Evolutionary conservation across 1,140 invertebrate species (phyloP).

Genomic region (Eciton burchellii): DNA sequence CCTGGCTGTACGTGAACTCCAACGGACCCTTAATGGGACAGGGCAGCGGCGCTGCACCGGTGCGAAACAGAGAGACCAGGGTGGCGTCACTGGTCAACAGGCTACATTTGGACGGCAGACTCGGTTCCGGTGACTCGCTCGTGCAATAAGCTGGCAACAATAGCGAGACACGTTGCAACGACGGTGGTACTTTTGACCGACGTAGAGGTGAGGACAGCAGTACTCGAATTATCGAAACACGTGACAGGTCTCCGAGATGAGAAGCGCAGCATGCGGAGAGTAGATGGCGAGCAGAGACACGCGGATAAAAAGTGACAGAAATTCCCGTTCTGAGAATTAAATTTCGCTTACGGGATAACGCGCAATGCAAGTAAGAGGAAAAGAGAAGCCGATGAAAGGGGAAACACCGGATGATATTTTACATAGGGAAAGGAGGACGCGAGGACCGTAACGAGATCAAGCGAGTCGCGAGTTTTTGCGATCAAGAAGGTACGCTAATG

Average conservation of each 20-base stretch:
- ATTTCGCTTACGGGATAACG: background rate
- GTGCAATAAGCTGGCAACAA: slow-evolving; percentile 82
- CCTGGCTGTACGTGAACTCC: slow-evolving; percentile 89
- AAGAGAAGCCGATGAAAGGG: background rate
- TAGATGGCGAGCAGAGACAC: background rate
- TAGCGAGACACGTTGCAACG: slow-evolving; percentile 13
- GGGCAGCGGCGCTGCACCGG: slow-evolving; percentile 85
- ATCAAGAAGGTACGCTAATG: slow-evolving; percentile 1
- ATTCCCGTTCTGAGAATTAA: slow-evolving; percentile 7
- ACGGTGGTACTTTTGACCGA: slow-evolving; percentile 3
- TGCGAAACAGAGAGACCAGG: slow-evolving; percentile 87
- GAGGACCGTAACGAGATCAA: slow-evolving; percentile 22
- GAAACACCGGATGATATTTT: slow-evolving; percentile 8
- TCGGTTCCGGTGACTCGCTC: slow-evolving; percentile 72
- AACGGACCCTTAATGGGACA: slow-evolving; percentile 87
- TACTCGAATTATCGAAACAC: background rate
- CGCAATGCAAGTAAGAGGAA: background rate
- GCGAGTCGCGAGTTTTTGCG: background rate
- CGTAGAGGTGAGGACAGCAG: background rate
- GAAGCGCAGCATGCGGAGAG: background rate
- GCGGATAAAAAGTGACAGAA: background rate
- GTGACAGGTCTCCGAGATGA: background rate
- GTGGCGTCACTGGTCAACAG: slow-evolving; percentile 86
- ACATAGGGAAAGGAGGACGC: background rate
- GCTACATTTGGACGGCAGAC: slow-evolving; percentile 81